Evolutionary conservation across 2,888 invertebrate genomes (phyloP).

Genomic region (Timandra comae): DNA sequence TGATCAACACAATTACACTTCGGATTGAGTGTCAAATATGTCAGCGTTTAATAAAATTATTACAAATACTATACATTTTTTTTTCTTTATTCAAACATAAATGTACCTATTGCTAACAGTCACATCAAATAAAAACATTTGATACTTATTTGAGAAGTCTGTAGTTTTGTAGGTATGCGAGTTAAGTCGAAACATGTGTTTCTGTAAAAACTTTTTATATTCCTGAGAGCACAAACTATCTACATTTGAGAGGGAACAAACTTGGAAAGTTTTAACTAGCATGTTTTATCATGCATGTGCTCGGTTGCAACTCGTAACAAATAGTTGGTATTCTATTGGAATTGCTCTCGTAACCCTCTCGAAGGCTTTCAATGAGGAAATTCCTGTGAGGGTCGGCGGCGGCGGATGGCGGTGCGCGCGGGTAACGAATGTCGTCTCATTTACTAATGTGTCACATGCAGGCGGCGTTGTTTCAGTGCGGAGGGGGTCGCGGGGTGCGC

Average conservation of each 20-base stretch:
- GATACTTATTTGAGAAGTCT: too few species aligned
- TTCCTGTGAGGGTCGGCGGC: slow-evolving; percentile 61
- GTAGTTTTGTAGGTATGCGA: too few species aligned
- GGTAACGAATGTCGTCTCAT: slow-evolving; percentile 77
- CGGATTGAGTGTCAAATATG: too few species aligned
- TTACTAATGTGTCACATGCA: slow-evolving; percentile 78
- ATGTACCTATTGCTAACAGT: too few species aligned
- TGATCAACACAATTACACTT: slow-evolving; percentile 16
- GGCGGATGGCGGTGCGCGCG: slow-evolving; percentile 40
- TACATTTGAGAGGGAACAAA: slow-evolving; percentile 12
- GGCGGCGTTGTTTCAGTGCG: slow-evolving; percentile 68
- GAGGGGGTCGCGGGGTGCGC: slow-evolving; percentile 27
- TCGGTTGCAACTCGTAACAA: slow-evolving; percentile 18
- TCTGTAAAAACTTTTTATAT: slow-evolving; percentile 2
- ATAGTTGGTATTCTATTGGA: slow-evolving; percentile 18
- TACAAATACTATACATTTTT: too few species aligned
- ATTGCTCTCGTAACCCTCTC: slow-evolving; percentile 23
- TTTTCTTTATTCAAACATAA: too few species aligned
- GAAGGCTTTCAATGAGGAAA: slow-evolving; percentile 49
- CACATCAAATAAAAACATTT: too few species aligned
- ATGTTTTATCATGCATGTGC: slow-evolving; percentile 19
- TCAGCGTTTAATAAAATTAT: too few species aligned
- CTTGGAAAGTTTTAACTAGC: slow-evolving; percentile 19
- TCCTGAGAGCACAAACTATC: slow-evolving; percentile 8
- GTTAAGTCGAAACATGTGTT: slow-evolving; percentile 13